Evolutionary conservation across 2,113 vertebrate species (phyloP).

Genomic region (Sphaerodactylus townsendi): DNA sequence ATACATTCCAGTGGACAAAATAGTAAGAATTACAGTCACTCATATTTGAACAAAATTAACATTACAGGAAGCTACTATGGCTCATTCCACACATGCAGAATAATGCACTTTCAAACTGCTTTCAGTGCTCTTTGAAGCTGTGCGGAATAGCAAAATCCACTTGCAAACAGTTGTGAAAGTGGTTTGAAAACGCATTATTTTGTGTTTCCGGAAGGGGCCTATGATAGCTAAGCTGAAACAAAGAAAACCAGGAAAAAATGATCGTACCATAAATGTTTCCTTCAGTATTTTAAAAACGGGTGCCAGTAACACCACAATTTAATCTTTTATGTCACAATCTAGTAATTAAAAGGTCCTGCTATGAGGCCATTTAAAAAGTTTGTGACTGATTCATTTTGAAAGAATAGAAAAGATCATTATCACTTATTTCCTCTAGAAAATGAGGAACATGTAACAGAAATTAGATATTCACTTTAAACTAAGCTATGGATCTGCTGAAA

Average conservation of each 20-base stretch:
- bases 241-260: neutral
- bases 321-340: neutral
- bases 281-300: neutral
- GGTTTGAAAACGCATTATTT: too few relatives aligned
- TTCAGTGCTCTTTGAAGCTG: too few relatives aligned
- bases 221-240: neutral
- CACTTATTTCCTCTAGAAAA: neutral
- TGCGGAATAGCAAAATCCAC: too few relatives aligned
- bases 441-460: neutral
- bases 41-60: constrained; percentile 49
- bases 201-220: too few relatives aligned
- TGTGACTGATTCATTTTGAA: neutral
- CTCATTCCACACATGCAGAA: too few relatives aligned
- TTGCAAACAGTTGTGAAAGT: too few relatives aligned
- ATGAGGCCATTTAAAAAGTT: neutral
- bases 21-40: constrained; percentile 44
- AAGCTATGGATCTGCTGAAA: too few relatives aligned
- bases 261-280: neutral
- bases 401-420: neutral
- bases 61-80: constrained; percentile 45
- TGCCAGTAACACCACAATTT: neutral
- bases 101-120: too few relatives aligned
- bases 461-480: too few relatives aligned
- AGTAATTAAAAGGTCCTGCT: neutral
- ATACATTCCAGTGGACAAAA: constrained; percentile 58